Base-by-base conservation (phyloP, 2,797 vertebrate species). In the Eptatretus atami region DNA sequence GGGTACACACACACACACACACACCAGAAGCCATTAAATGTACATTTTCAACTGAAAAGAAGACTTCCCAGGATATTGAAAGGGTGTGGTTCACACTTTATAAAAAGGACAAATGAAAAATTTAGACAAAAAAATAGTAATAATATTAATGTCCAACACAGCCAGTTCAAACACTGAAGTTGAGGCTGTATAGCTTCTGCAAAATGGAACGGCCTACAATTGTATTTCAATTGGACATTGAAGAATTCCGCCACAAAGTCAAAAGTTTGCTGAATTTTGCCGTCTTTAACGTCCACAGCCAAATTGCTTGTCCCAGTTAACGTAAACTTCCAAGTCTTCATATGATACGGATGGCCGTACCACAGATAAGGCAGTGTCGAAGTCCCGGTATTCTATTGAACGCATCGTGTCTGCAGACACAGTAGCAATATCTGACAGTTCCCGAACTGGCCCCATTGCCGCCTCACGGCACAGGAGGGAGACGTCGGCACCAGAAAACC, bases 401-500 rank as follows among this genome's bases (percentile, higher is more conserved):
- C 83, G 78, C 1, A 99, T 83, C 70, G 96, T 81, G 10, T 93
- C 87, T 0, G 84, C 74, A 0, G 74, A 74, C 67, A 99, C 81
- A 2, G 84, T 87, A 54, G 82, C 68, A 1, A 99, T 94, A 72
- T 99, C 90, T 68, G 78, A 75, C 66, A 99, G 80, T 64, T 84
- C 82, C 66, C 90, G 86, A 65, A 99, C 94, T 2, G 92, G 92
- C 64, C 90, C 90, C 15, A 99, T 76, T 1, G 90, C 88, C 1
- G 88, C 92, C 70, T 99, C 92, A 12, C 81, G 74, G 67, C 88
- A 99, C 53, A 95, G 79, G 71, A 94, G 88, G 0, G 87, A 86
- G 87, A 96, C 82, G 65, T 96, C 92, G 1, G 92, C 88, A 3
- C 90, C 90, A 0, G 92, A 99, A 74, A 88, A 94, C 0, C 87